phyloP scores from a whole-genome alignment of 2,797 vertebrate species.

The Meda fulgida region DNA sequence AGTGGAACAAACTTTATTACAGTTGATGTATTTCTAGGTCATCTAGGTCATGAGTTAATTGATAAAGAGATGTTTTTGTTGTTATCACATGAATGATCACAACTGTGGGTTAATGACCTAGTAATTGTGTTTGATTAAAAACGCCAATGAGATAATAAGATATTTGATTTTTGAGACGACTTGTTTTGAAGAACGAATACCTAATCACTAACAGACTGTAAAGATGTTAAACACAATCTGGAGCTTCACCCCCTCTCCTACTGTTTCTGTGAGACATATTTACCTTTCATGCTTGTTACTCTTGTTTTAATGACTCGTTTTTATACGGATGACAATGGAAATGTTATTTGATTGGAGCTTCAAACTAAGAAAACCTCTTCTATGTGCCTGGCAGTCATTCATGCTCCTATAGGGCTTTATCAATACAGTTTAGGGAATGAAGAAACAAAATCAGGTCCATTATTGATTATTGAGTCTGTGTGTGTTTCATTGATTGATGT shows the following conservation, averaged over 20 bases:
- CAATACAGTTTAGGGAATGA: slow-evolving; percentile 5
- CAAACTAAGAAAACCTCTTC: background rate
- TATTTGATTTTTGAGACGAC: background rate
- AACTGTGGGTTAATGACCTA: background rate
- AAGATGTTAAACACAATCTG: slow-evolving; percentile 35
- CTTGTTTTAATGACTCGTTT: slow-evolving; percentile 27
- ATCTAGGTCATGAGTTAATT: background rate
- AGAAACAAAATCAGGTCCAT: background rate
- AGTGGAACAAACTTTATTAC: slow-evolving; percentile 65
- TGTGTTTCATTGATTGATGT: background rate
- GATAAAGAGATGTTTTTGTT: background rate
- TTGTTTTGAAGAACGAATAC: slow-evolving; percentile 2
- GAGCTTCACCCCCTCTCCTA: slow-evolving; percentile 18
- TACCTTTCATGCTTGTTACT: slow-evolving; percentile 36
- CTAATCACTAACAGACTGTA: slow-evolving; percentile 28
- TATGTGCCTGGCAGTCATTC: background rate
- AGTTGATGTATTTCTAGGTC: background rate
- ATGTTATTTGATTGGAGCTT: background rate
- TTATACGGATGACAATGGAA: slow-evolving; percentile 15
- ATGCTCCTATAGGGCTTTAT: background rate
- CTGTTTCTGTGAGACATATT: slow-evolving; percentile 37
- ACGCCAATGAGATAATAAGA: background rate
- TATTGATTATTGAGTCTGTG: background rate
- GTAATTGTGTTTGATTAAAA: slow-evolving; percentile 26
- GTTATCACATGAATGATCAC: background rate